A percentile compares a stretch with the other conserved stretches of the same genome.
phyloP scores from a whole-genome alignment of 2,797 vertebrate genomes.

The Crocodylus rhombifer region DNA sequence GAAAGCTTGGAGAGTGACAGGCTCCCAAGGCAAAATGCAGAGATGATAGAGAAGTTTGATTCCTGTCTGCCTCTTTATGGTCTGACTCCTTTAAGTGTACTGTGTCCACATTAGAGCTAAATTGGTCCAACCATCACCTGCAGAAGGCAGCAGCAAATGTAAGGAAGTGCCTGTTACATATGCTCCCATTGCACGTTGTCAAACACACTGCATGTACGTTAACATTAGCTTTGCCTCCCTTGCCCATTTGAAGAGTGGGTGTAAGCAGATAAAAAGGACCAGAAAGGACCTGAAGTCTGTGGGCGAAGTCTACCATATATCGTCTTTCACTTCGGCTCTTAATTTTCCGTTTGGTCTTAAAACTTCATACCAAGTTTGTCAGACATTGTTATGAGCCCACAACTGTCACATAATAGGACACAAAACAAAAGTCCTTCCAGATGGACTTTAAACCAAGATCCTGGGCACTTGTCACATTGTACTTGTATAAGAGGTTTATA shows the following conservation, averaged over 20 bases:
- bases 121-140: constrained; percentile 24
- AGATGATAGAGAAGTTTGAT: constrained; percentile 12
- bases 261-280: background rate
- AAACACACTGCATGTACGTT: constrained; percentile 59
- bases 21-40: background rate
- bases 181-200: constrained; percentile 25
- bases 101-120: constrained; percentile 15
- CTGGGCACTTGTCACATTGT: background rate
- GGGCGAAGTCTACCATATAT: constrained; percentile 2
- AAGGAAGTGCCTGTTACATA: constrained; percentile 14
- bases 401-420: background rate
- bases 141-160: constrained; percentile 35
- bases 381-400: background rate
- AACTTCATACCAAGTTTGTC: background rate
- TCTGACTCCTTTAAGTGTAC: background rate
- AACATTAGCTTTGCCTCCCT: constrained; percentile 6
- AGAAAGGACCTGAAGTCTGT: constrained; percentile 5
- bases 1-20: constrained; percentile 46
- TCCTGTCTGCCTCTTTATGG: constrained; percentile 15
- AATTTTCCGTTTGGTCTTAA: background rate
- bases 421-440: background rate
- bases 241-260: background rate
- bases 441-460: background rate
- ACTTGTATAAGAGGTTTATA: background rate
- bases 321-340: background rate